Evolutionary conservation across 2,888 invertebrate species (phyloP).

Genomic region (Panopea generosa): DNA sequence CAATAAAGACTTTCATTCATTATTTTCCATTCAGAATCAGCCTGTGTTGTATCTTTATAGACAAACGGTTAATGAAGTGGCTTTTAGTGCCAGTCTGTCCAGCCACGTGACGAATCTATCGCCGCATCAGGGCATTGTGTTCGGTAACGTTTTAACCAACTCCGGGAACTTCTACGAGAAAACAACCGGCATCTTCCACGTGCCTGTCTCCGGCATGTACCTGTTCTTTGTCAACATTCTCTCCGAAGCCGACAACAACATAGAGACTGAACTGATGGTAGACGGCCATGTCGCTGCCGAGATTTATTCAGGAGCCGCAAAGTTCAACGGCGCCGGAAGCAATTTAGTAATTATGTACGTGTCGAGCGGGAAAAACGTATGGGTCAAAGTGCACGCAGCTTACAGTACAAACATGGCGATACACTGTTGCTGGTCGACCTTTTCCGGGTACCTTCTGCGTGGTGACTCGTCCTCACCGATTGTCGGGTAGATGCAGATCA

Average conservation of each 20-base stretch:
- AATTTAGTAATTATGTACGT: conserved; percentile 51
- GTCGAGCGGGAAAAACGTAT: conserved; percentile 43
- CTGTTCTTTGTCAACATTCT: conserved; percentile 48
- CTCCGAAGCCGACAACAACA: conserved; percentile 31
- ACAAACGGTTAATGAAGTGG: conserved; percentile 22
- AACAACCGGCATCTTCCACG: conserved; percentile 33
- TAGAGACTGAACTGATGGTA: conserved; percentile 46
- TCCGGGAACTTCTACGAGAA: conserved; percentile 40
- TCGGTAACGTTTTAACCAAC: conserved; percentile 31
- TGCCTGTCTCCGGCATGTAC: conserved; percentile 37
- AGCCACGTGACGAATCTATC: conserved; percentile 35
- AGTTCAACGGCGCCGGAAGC: conserved; percentile 44
- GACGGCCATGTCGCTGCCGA: conserved; percentile 26
- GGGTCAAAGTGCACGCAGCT: conserved; percentile 48
- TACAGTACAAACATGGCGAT: conserved; percentile 41
- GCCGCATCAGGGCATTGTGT: conserved; percentile 38
- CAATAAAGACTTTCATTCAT: too few species aligned
- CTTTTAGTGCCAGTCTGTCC: conserved; percentile 35
- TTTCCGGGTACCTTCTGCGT: conserved; percentile 43
- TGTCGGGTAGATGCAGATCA: too few species aligned
- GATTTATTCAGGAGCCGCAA: conserved; percentile 38
- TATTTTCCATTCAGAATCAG: too few species aligned
- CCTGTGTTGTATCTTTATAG: too few species aligned
- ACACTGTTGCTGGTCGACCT: conserved; percentile 57
- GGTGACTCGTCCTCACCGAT: too few species aligned